Base-by-base conservation (phyloP, 2,797 vertebrate species). In the Lophius americanus region DNA sequence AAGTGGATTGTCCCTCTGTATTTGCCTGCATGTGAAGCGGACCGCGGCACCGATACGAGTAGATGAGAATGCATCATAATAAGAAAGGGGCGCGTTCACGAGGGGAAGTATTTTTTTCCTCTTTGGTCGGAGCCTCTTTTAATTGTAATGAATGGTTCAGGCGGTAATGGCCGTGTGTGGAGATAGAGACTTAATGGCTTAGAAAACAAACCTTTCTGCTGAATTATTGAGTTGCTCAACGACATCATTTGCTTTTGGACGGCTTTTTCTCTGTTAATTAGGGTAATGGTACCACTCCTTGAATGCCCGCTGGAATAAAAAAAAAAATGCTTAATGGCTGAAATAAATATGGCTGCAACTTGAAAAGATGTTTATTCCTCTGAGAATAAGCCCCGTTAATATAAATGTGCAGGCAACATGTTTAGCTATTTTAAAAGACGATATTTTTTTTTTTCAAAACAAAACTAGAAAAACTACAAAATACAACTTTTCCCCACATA, bases 351-450 rank as follows among this genome's bases (percentile, higher is more conserved):
- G 67, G 35, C 3, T 14, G 3, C 12, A 49, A 39, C n/a, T 47
- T 63, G 2, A 69, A 65, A 68, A 57, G 13, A 63, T 11, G 10
- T 86, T 78, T 81, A 80, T 81, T 81, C 10, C 69, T 76, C 56
- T 62, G 33, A 63, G 63, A 52, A 67, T 37, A 76, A 79, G 69
- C 8, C 11, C 3, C 32, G 32, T 57, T 42, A 36, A 70, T 60
- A 54, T 9, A 56, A 9, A 23, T 70, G 36, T 13, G 77, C 55
- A 37, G 39, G 51, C 0, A 75, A 70, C 23, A 57, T 33, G 23
- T 1, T 60, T 4, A 64, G 9, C 14, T 62, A 51, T 42, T 33
- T 3, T 64, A 6, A 52, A 38, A 6, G 78, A 63, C 33, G 3
- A 9, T 54, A 6, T 6, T 68, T 23, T 23, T 23, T 23, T 23